phyloP scores from a whole-genome alignment of 2,888 invertebrate species.

The Drosophila gaucha region DNA sequence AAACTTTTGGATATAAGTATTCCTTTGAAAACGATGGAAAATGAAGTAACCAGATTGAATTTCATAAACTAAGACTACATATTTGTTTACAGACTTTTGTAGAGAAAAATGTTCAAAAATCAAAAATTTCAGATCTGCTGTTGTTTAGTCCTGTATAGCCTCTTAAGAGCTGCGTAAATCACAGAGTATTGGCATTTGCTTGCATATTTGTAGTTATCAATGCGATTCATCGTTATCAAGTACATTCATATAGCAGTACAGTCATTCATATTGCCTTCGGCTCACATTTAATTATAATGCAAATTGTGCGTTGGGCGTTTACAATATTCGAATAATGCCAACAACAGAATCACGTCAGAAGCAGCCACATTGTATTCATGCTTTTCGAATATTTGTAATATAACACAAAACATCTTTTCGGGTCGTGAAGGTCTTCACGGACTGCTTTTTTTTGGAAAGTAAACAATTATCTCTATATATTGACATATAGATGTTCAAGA shows the following conservation, averaged over 20 bases:
- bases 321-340: conserved; percentile 8
- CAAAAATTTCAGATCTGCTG: background rate
- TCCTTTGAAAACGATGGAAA: too few species aligned
- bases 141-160: too few species aligned
- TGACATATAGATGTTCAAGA: too few species aligned
- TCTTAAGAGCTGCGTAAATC: background rate
- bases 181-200: background rate
- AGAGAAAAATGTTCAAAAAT: background rate
- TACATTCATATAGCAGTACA: too few species aligned
- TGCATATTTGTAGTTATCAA: conserved; percentile 17
- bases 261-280: conserved; percentile 28
- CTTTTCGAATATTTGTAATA: conserved; percentile 4
- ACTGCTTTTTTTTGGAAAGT: background rate
- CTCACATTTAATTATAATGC: conserved; percentile 25
- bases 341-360: background rate
- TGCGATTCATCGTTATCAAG: conserved; percentile 38
- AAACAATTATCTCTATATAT: too few species aligned
- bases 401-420: conserved; percentile 13
- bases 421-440: background rate
- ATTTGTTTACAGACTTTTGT: background rate
- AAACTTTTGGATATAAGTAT: too few species aligned
- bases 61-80: too few species aligned
- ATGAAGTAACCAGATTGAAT: too few species aligned
- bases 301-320: conserved; percentile 29
- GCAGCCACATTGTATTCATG: conserved; percentile 24